A percentile compares a stretch with the other conserved stretches of the same genome.
Evolutionary conservation across 2,888 invertebrate species (phyloP).

Genomic region (Charanyca ferruginea): DNA sequence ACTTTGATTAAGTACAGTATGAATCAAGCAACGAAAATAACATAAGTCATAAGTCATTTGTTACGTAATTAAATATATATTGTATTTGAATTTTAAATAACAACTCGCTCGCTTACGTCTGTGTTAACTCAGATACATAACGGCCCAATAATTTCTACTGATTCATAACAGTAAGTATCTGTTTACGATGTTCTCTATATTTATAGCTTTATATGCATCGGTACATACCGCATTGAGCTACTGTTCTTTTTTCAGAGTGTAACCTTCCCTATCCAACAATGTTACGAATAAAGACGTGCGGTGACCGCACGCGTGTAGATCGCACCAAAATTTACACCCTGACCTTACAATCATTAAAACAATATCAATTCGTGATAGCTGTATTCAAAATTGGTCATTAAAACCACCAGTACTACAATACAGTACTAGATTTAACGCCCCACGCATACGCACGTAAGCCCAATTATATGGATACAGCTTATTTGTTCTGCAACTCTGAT

Average conservation of each 20-base stretch:
- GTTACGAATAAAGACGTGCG: background rate
- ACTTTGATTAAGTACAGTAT: constrained; percentile 4
- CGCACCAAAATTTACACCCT: background rate
- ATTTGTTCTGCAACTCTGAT: constrained; percentile 55
- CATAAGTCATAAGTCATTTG: too few species aligned
- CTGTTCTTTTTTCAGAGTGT: background rate
- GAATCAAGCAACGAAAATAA: constrained; percentile 4
- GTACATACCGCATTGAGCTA: background rate
- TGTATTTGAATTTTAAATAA: too few species aligned
- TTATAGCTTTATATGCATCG: background rate
- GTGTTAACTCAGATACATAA: constrained; percentile 14
- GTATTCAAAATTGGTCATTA: constrained; percentile 13
- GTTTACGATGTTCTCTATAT: background rate
- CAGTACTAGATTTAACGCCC: constrained; percentile 6
- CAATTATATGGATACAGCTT: constrained; percentile 48
- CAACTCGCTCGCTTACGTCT: too few species aligned
- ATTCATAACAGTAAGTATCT: background rate
- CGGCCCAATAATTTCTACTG: constrained; percentile 4
- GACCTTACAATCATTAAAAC: constrained; percentile 3
- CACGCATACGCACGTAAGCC: constrained; percentile 39
- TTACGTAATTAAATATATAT: too few species aligned
- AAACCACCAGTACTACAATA: constrained; percentile 8
- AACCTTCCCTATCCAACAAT: background rate
- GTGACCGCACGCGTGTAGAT: background rate
- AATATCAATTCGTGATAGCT: constrained; percentile 5